phyloP scores from a whole-genome alignment of 2,797 vertebrate genomes.

The Darevskia nairensis region DNA sequence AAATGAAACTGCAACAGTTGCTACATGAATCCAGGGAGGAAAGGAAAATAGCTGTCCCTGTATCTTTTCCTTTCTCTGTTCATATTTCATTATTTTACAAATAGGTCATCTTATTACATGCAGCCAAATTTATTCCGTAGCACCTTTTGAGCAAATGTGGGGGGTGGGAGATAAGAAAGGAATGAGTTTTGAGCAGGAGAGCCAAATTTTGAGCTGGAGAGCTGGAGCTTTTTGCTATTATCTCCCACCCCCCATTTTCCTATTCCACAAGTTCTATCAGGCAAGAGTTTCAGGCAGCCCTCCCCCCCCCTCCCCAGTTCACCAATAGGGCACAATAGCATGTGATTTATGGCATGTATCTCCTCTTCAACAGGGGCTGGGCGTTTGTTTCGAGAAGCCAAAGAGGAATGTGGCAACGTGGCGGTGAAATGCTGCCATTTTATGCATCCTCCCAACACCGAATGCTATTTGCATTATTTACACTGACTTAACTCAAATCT shows the following conservation, averaged over 20 bases:
- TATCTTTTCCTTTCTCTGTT: background rate
- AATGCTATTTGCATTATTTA: constrained; percentile 7
- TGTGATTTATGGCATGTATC: background rate
- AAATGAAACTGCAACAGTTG: too few species aligned
- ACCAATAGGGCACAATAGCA: background rate
- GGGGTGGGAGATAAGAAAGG: too few species aligned
- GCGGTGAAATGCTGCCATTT: background rate
- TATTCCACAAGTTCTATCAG: background rate
- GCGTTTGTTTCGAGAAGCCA: background rate
- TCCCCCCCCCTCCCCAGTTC: background rate
- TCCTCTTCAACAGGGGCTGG: background rate
- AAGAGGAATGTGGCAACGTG: background rate
- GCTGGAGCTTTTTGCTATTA: background rate
- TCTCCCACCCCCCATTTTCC: background rate
- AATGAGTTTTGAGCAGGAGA: background rate
- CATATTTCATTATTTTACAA: background rate
- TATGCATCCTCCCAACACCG: background rate
- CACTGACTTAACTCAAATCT: constrained; percentile 24
- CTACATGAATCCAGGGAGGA: too few species aligned
- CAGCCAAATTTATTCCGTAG: background rate
- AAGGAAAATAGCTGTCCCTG: too few species aligned
- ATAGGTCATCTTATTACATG: background rate
- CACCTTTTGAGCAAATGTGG: too few species aligned
- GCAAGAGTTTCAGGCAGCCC: background rate
- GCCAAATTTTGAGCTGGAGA: too few species aligned